These are phyloP conservation scores for Autographa pulchrina DNA, from an alignment of 2,888 invertebrate species.

Conservation along the genomic window DNA sequence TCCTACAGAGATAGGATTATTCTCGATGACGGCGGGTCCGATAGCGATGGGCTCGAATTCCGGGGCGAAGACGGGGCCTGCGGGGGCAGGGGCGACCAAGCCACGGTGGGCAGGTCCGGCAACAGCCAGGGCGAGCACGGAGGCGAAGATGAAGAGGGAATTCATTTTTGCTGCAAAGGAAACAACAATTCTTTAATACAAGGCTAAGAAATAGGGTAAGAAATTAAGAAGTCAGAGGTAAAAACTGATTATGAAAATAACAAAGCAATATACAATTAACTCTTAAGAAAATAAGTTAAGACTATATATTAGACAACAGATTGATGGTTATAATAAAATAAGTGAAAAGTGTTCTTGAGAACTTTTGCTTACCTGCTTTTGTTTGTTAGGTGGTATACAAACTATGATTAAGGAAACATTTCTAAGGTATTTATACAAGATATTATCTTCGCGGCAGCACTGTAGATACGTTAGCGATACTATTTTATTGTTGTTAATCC, in stretches of 20 bases:
- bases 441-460: conserved; percentile 21
- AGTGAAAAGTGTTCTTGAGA: neutral
- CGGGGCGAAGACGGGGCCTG: conserved; percentile 30
- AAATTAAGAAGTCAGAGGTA: no score
- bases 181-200: neutral
- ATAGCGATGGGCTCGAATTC: conserved; percentile 19
- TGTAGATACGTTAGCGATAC: conserved; percentile 18
- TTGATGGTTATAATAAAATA: no score
- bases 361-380: conserved; percentile 47
- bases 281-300: no score
- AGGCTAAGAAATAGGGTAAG: no score
- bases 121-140: conserved; percentile 54
- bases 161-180: conserved; percentile 54
- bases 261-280: no score
- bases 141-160: conserved; percentile 50
- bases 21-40: conserved; percentile 58
- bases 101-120: conserved; percentile 59
- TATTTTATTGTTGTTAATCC: conserved; percentile 45
- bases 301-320: no score
- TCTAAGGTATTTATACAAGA: conserved; percentile 37
- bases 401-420: conserved; percentile 29
- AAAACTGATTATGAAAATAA: no score
- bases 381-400: conserved; percentile 48
- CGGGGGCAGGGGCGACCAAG: conserved; percentile 44
- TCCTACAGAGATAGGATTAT: conserved; percentile 43